phyloP scores from a whole-genome alignment of 92 coral and sea anemone genomes.

The Isaurus tuberculatus region DNA sequence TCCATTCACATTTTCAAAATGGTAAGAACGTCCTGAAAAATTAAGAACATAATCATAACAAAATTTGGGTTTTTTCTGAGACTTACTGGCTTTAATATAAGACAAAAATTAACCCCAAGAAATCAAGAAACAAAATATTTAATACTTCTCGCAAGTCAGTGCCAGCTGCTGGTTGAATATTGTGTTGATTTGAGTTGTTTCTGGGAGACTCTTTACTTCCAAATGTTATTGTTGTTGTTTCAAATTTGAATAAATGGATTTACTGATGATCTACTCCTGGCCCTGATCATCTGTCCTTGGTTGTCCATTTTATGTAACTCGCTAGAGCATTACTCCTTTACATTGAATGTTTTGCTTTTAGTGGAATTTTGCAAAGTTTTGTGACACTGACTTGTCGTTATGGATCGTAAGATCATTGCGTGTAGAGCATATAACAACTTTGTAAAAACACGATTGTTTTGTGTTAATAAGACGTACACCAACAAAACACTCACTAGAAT shows the following conservation, averaged over 20 bases:
- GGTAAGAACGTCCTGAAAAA: background rate
- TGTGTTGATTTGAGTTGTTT: background rate
- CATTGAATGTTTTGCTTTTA: too few relatives aligned
- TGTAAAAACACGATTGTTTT: background rate
- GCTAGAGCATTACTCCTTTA: too few relatives aligned
- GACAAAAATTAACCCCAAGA: background rate
- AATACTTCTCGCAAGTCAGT: background rate
- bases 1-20: background rate
- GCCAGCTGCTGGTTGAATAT: background rate
- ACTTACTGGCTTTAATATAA: background rate
- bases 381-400: too few relatives aligned
- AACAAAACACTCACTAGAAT: too few relatives aligned
- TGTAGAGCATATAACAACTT: background rate
- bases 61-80: background rate
- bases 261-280: too few relatives aligned
- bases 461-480: background rate
- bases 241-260: too few relatives aligned
- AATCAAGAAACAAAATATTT: constrained; percentile 7
- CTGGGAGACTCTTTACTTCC: background rate
- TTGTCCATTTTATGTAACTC: too few relatives aligned
- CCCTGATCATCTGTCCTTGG: too few relatives aligned
- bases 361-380: too few relatives aligned
- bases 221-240: background rate
- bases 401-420: too few relatives aligned
- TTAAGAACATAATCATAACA: background rate